phyloP scores from a whole-genome alignment of 1,140 invertebrate species.

The Neotoxoptera formosana region DNA sequence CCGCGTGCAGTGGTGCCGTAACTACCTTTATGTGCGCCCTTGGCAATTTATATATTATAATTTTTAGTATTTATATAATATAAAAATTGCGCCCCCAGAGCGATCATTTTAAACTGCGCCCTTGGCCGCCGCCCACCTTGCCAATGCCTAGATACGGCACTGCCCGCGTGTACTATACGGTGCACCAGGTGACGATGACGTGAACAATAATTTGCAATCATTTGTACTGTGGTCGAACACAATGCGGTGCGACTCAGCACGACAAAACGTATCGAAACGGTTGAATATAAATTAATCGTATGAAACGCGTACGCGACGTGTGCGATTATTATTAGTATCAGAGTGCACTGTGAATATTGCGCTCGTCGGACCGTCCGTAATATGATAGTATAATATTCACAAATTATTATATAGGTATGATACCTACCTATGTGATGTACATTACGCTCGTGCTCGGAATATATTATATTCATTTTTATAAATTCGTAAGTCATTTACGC shows the following conservation, averaged over 20 bases:
- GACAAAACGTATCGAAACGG: neutral
- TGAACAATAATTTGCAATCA: neutral
- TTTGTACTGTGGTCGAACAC: neutral
- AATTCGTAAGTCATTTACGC: neutral
- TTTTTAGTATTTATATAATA: no score
- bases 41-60: no score
- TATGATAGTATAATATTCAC: neutral
- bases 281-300: no score
- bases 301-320: neutral
- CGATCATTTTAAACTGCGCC: no score
- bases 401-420: neutral
- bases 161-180: constrained; percentile 17
- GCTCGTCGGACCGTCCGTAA: neutral
- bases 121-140: no score
- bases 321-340: neutral
- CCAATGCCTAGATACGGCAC: no score
- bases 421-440: neutral
- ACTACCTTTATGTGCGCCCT: no score
- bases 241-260: neutral
- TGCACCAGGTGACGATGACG: neutral
- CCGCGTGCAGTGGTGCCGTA: no score
- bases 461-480: neutral
- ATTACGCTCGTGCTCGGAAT: neutral
- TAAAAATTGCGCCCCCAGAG: no score
- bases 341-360: neutral